Conservation (phyloP, 2,888 invertebrate species). For the Andrena bucephala region DNA sequence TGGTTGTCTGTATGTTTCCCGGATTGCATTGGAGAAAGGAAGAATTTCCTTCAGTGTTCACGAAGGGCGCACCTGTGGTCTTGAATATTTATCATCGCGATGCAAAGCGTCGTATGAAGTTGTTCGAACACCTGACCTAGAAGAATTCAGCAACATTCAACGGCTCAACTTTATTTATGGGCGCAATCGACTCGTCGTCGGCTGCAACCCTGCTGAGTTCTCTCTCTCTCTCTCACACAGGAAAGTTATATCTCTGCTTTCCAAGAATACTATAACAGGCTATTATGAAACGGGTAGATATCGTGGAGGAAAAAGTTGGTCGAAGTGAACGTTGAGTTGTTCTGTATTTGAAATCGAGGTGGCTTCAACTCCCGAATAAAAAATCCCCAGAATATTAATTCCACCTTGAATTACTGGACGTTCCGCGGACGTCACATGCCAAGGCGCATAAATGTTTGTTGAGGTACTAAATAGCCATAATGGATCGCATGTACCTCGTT, state of each 20-base stretch:
- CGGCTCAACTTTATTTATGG: not conserved
- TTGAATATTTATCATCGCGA: conserved; percentile 26
- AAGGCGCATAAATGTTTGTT: not conserved
- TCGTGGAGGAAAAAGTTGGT: conserved; percentile 10
- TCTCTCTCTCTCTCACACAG: no score
- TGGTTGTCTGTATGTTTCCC: conserved; percentile 18
- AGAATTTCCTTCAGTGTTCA: conserved; percentile 14
- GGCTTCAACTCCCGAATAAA: not conserved
- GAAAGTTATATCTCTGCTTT: conserved; percentile 13
- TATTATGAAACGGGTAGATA: not conserved
- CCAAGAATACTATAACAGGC: conserved; percentile 15
- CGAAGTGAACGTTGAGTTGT: conserved; percentile 9
- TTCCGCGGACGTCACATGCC: conserved; percentile 5
- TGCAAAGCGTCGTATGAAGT: conserved; percentile 11
- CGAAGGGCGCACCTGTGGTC: conserved; percentile 15
- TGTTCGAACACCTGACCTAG: not conserved
- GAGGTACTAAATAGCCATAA: conserved; percentile 12
- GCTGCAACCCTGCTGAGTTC: no score
- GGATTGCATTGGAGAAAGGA: not conserved
- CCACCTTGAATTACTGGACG: not conserved
- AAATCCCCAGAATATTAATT: not conserved
- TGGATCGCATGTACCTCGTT: conserved; percentile 37
- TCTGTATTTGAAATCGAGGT: not conserved
- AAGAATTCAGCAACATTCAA: not conserved
- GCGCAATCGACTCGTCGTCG: not conserved